phyloP scores from a whole-genome alignment of 30 jellyfish, hydroid and myxozoan species.

The Turritopsis rubra region DNA sequence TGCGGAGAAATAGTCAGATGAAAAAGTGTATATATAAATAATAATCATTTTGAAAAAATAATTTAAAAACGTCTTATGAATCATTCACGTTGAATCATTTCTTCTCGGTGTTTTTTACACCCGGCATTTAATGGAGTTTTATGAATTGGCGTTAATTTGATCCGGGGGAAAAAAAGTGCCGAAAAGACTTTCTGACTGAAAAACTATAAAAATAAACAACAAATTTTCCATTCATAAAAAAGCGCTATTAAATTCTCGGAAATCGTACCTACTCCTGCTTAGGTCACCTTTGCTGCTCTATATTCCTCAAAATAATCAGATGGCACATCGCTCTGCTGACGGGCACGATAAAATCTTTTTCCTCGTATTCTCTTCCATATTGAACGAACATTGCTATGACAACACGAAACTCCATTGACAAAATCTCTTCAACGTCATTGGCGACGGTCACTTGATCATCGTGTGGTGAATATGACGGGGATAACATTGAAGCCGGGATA shows the following conservation, averaged over 20 bases:
- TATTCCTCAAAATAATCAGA: conserved; percentile 3
- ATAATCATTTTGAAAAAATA: too few relatives aligned
- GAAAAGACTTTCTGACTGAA: too few relatives aligned
- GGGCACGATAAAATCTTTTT: conserved; percentile 5
- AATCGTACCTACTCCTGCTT: neutral
- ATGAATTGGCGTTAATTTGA: too few relatives aligned
- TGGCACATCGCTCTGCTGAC: conserved; percentile 18
- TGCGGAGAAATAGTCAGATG: too few relatives aligned
- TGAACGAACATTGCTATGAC: conserved; percentile 17
- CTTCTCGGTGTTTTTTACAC: too few relatives aligned
- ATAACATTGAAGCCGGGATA: neutral
- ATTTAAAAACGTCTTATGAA: too few relatives aligned
- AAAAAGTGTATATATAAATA: too few relatives aligned
- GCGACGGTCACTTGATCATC: conserved; percentile 13
- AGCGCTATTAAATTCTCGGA: neutral
- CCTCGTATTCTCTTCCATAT: conserved; percentile 4
- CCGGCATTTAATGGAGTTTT: too few relatives aligned
- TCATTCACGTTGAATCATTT: too few relatives aligned
- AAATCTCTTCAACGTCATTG: conserved; percentile 15
- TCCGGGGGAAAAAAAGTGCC: too few relatives aligned
- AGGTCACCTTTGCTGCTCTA: neutral
- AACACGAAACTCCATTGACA: conserved; percentile 11
- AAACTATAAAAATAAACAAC: too few relatives aligned
- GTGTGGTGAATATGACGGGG: neutral
- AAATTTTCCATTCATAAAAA: neutral